phyloP scores from a whole-genome alignment of 2,113 vertebrate genomes.

The Heterotis niloticus region DNA sequence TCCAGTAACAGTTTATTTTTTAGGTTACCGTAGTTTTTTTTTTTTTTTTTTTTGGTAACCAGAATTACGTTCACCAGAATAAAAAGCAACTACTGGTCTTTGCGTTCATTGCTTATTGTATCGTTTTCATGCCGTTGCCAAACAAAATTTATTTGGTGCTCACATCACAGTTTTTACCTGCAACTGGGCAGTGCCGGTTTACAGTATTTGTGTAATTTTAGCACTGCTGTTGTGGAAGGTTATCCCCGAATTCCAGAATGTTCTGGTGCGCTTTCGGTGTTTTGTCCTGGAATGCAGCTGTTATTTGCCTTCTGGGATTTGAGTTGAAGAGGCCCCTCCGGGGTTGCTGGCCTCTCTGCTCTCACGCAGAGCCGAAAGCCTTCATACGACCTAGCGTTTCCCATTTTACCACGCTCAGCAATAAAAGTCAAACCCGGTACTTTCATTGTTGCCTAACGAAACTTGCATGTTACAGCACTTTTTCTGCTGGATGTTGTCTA shows the following conservation, averaged over 20 bases:
- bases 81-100: not conserved
- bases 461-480: not conserved
- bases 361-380: too few relatives aligned
- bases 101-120: not conserved
- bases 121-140: slow-evolving; percentile 10
- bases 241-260: too few relatives aligned
- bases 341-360: not conserved
- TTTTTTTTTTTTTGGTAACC: not conserved
- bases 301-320: not conserved
- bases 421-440: not conserved
- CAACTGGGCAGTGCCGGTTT: not conserved
- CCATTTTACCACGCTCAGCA: not conserved
- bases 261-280: not conserved
- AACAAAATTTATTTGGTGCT: not conserved
- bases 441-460: slow-evolving; percentile 1
- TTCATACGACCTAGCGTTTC: not conserved
- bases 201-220: not conserved
- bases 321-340: not conserved
- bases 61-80: not conserved
- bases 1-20: not conserved
- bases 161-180: not conserved
- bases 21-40: not conserved
- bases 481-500: not conserved
- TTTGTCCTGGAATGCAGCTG: not conserved
- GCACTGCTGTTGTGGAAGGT: too few relatives aligned